Evolutionary conservation across 2,797 vertebrate species (phyloP).

Genomic region (Avahi laniger): DNA sequence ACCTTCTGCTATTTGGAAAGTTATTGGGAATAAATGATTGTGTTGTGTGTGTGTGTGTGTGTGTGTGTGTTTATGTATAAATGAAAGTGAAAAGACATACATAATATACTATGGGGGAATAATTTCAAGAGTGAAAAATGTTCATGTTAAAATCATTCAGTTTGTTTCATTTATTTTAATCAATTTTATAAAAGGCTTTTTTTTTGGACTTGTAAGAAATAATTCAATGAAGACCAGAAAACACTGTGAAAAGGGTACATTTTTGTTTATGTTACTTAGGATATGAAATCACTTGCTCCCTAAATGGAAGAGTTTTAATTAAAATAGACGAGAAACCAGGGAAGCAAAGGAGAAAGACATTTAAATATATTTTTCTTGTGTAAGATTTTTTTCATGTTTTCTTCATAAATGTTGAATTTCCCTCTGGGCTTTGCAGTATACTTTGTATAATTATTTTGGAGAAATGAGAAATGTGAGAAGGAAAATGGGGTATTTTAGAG

Average conservation of each 20-base stretch:
- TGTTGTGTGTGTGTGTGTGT: not conserved
- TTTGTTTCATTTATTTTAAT: slow-evolving; percentile 65
- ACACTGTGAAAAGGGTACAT: slow-evolving; percentile 28
- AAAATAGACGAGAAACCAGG: slow-evolving; percentile 78
- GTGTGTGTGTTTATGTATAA: not conserved
- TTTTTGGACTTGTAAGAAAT: slow-evolving; percentile 53
- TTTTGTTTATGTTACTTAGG: slow-evolving; percentile 74
- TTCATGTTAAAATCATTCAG: slow-evolving; percentile 41
- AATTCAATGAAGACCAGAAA: slow-evolving; percentile 57
- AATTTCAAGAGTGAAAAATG: slow-evolving; percentile 19
- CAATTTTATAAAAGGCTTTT: slow-evolving; percentile 48
- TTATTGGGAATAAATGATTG: not conserved
- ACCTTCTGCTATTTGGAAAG: not conserved
- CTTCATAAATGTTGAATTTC: slow-evolving; percentile 79
- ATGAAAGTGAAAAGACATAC: not conserved
- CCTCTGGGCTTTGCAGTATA: slow-evolving; percentile 76
- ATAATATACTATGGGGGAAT: not conserved
- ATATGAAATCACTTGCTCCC: slow-evolving; percentile 65
- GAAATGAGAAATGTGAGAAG: slow-evolving; percentile 75
- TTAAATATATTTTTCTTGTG: slow-evolving; percentile 67
- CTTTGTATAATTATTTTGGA: slow-evolving; percentile 81
- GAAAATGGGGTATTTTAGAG: slow-evolving; percentile 73
- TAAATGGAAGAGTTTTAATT: slow-evolving; percentile 75
- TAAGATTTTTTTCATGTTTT: slow-evolving; percentile 74
- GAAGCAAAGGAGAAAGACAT: slow-evolving; percentile 67